Base-by-base conservation (phyloP, 2,888 invertebrate genomes). In the Microdon myrmicae region DNA sequence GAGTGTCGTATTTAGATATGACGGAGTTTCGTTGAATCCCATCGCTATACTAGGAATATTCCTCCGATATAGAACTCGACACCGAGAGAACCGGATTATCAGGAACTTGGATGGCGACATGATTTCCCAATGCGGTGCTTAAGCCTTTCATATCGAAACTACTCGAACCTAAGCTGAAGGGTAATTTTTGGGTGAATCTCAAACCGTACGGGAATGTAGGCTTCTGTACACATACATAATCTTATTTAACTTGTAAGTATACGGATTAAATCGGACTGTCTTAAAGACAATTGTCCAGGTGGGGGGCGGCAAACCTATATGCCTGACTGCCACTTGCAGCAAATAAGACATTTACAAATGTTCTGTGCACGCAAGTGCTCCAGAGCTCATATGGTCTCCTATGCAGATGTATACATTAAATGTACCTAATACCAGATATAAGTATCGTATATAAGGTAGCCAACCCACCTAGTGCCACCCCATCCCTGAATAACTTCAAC, bases 261-360 rank as follows among this genome's bases (percentile, higher is more conserved):
- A 51, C 45, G 53, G 58, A 64, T 64, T 64, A 64, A 64, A 64
- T 51, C 53, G 56, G 51, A 58, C 58, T 51, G 51, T 64, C 64
- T 64, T 64, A 31, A 64, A 64, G 64, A 64, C 58, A 58, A 28
- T 26, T 53, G 58, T 47, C 51, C 58, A 53, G 51, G 41, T 58
- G 43, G 58, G 31, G 19, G 44, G 37, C 14, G 17, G 22, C 23
- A 7, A 28, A 35, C 31, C 37, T 29, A 22, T 54, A 47, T 54
- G 34, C 48, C 16, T 39, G 47, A 19, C 41, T 29, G 10, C 29
- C 35, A 51, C 51, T 64, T 64, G 58, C 47, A 31, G 47, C 64
- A 58, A 47, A 64, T 64, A 64, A 58, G 64, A 53, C 47, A 58
- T 58, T 58, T 64, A 64, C 64, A 64, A 51, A 49, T 39, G 35